phyloP scores from a whole-genome alignment of 2,888 invertebrate genomes.

The Melitaea athalia region DNA sequence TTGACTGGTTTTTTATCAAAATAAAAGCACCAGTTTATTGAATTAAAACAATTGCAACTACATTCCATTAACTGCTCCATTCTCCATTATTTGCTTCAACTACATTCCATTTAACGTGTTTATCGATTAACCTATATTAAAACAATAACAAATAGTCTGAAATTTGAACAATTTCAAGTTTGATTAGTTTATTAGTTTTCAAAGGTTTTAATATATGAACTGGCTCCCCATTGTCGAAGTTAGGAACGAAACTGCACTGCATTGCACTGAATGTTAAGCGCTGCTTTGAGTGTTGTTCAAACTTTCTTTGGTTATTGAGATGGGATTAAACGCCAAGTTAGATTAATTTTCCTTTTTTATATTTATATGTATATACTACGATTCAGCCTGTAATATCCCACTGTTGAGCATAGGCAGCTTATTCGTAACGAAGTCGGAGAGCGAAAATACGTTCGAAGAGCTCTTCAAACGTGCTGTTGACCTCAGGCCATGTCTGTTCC shows the following conservation, averaged over 20 bases:
- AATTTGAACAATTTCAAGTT: slow-evolving; percentile 8
- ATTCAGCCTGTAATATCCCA: too few species aligned
- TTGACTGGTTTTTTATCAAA: too few species aligned
- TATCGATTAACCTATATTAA: slow-evolving; percentile 2
- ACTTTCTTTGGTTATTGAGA: slow-evolving; percentile 18
- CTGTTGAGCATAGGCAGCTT: too few species aligned
- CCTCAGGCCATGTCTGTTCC: too few species aligned
- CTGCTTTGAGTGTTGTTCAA: slow-evolving; percentile 16
- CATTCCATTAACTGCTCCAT: too few species aligned
- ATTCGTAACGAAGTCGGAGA: too few species aligned
- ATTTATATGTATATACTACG: neutral
- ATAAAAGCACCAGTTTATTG: too few species aligned
- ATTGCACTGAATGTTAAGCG: slow-evolving; percentile 9
- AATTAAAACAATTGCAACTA: too few species aligned
- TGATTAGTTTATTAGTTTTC: slow-evolving; percentile 9
- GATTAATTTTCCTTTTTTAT: neutral
- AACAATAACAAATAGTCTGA: neutral
- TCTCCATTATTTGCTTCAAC: too few species aligned
- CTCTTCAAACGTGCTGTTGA: too few species aligned
- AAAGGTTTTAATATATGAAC: slow-evolving; percentile 6
- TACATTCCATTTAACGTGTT: neutral
- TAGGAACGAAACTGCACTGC: slow-evolving; percentile 10
- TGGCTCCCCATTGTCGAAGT: slow-evolving; percentile 9
- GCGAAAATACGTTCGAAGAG: too few species aligned
- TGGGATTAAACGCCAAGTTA: slow-evolving; percentile 12